Conservation (phyloP, 2,888 invertebrate genomes). For the Deilephila elpenor region DNA sequence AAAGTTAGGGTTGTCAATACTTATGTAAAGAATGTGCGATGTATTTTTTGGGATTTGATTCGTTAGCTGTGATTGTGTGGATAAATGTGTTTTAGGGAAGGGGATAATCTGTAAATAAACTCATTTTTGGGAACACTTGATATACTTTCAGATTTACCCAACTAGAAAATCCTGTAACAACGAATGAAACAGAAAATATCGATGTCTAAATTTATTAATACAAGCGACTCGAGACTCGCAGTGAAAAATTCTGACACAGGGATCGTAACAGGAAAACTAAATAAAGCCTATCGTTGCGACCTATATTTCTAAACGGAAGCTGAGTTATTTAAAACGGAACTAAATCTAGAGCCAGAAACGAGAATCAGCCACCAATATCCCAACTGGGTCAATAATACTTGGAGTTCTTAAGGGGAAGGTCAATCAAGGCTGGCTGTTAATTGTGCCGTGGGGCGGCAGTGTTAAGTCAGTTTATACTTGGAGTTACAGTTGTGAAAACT, state of each 20-base stretch:
- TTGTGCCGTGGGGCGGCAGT: conserved; percentile 50
- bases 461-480: conserved; percentile 57
- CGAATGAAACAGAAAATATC: neutral
- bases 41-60: conserved; percentile 1
- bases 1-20: conserved; percentile 44
- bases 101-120: neutral
- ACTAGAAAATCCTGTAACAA: neutral
- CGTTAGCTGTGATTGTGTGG: conserved; percentile 1
- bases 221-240: neutral
- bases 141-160: neutral
- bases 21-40: conserved; percentile 2
- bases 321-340: conserved; percentile 26
- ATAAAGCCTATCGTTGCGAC: conserved; percentile 25
- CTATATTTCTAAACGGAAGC: conserved; percentile 30
- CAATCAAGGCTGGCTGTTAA: conserved; percentile 58
- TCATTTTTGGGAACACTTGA: neutral
- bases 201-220: neutral
- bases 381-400: conserved; percentile 56
- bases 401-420: conserved; percentile 51
- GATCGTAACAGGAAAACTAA: neutral
- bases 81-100: neutral
- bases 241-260: neutral
- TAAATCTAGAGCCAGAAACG: conserved; percentile 43
- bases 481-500: conserved; percentile 56
- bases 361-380: conserved; percentile 43